Percentiles rank a stretch among this genome's conserved stretches.
These are phyloP conservation scores for Misgurnus mizolepis DNA, from an alignment of 2,113 vertebrate species.

Conservation along the genomic window DNA sequence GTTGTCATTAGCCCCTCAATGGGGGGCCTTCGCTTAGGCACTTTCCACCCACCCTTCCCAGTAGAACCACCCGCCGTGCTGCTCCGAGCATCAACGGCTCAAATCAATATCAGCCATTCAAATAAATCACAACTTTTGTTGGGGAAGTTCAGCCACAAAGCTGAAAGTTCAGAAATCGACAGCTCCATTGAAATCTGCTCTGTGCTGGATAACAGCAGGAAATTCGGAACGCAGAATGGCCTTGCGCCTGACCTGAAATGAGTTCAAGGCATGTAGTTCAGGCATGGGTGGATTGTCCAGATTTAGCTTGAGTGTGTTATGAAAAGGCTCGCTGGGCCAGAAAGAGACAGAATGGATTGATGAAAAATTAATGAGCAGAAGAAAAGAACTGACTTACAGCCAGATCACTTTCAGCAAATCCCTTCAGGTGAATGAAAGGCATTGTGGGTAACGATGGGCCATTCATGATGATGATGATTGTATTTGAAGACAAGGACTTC, in stretches of 20 bases:
- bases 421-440: not conserved
- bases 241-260: not conserved
- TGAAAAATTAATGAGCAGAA: not conserved
- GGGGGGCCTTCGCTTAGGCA: constrained; percentile 19
- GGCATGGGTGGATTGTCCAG: constrained; percentile 12
- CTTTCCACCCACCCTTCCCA: constrained; percentile 1
- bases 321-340: constrained; percentile 3
- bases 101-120: constrained; percentile 43
- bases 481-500: not conserved
- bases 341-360: constrained; percentile 1
- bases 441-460: not conserved
- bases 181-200: not conserved
- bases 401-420: not conserved
- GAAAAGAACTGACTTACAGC: not conserved
- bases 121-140: constrained; percentile 31
- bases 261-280: constrained; percentile 11
- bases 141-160: constrained; percentile 18
- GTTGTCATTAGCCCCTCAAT: constrained; percentile 40
- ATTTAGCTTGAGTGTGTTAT: not conserved
- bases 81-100: not conserved
- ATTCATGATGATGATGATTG: constrained; percentile 7
- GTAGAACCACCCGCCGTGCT: not conserved
- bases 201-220: not conserved
- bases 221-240: not conserved
- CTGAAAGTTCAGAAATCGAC: constrained; percentile 26